These are phyloP conservation scores for Cinara cedri DNA, from an alignment of 2,888 invertebrate genomes.

Conservation along the genomic window DNA sequence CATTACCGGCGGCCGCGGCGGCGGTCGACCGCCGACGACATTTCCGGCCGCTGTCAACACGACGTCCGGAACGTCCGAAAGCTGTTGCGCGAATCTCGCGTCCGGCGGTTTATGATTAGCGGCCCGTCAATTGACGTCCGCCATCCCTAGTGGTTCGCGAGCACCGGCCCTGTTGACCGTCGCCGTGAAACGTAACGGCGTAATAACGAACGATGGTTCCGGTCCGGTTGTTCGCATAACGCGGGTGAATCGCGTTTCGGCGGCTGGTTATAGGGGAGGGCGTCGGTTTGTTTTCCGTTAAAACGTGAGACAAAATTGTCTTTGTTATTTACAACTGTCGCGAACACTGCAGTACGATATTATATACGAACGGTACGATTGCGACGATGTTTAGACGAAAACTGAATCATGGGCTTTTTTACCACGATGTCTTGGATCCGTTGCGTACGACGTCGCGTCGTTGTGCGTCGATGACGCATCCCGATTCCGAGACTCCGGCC, in stretches of 20 bases:
- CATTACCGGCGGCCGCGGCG: no score
- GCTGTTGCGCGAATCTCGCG: not conserved
- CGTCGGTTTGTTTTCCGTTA: not conserved
- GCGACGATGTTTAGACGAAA: slow-evolving; percentile 20
- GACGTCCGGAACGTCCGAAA: no score
- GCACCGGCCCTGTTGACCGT: no score
- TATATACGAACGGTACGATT: not conserved
- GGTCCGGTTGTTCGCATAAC: not conserved
- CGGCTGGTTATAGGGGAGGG: not conserved
- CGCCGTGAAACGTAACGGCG: no score
- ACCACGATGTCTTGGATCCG: not conserved
- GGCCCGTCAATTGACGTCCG: not conserved
- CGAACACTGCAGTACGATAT: not conserved
- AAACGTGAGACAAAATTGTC: not conserved
- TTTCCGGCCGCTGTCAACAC: no score
- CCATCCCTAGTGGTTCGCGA: no score
- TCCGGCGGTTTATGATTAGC: not conserved
- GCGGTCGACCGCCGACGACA: not conserved
- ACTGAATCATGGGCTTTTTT: slow-evolving; percentile 45
- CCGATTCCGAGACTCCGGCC: slow-evolving; percentile 41
- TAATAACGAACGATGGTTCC: not conserved
- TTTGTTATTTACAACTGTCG: no score
- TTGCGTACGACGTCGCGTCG: not conserved
- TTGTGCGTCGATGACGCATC: slow-evolving; percentile 44
- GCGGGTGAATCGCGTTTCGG: not conserved